Base-by-base conservation (phyloP, 2,888 invertebrate species). In the Colostygia pectinataria region DNA sequence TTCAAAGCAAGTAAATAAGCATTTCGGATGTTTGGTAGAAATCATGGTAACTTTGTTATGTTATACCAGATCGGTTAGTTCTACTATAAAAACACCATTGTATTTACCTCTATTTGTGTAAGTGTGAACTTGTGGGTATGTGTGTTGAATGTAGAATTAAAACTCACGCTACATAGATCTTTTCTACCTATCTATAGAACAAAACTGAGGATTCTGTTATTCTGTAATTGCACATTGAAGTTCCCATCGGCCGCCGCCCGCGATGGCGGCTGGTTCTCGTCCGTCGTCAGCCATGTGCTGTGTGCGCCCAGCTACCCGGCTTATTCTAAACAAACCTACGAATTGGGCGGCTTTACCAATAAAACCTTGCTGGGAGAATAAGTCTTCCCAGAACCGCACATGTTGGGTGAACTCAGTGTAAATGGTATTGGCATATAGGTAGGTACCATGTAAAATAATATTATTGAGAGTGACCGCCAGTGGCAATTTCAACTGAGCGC, bases 281-380 rank as follows among this genome's bases (percentile, higher is more conserved):
- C 87, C 72, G 79, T 86, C 78, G 74, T 66, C 86, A 74, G 73
- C 77, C 81, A 80, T 75, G 71, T 81, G 73, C 77, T 80, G 80
- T 75, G 71, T 81, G 82, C 77, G 73, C 68, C 74, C 27, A 34
- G 38, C 71, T 38, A 48, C 34, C 49, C 28, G 76, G 74, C 69
- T 70, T 83, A 81, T 74, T 75, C 74, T 82, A 86, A 86, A 86
- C 87, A 87, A 86, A 83, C 75, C 74, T 58, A 65, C 75, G 71
- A 77, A 80, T 33, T 73, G 75, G 71, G 64, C 74, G 70, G 67
- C 74, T 82, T 81, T 80, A 74, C 75, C 80, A 78, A 78, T 79
- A 76, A 77, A 83, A 78, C 74, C 68, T 68, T 41, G 36, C 36
- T 47, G 46, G 46, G 65, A 68, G 69, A 60, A 57, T 59, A 60